Evolutionary conservation across 2,888 invertebrate species (phyloP).

Genomic region (Andrena chrysosceles): DNA sequence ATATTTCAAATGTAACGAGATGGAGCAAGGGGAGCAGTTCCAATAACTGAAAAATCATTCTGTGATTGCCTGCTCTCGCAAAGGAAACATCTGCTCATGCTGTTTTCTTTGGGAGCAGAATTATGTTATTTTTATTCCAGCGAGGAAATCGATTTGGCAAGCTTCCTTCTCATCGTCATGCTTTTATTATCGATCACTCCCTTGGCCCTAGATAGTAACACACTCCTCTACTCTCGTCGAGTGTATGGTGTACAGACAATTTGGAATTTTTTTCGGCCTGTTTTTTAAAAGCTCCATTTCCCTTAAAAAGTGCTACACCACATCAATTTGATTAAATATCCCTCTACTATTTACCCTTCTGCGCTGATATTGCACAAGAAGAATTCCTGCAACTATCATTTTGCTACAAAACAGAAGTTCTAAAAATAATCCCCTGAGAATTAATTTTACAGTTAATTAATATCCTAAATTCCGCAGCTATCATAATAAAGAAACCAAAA

Average conservation of each 20-base stretch:
- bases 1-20: background rate
- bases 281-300: no score
- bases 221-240: constrained; percentile 14
- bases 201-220: constrained; percentile 31
- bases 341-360: no score
- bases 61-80: background rate
- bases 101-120: constrained; percentile 9
- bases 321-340: no score
- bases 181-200: constrained; percentile 47
- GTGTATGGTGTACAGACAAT: background rate
- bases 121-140: constrained; percentile 40
- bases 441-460: no score
- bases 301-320: no score
- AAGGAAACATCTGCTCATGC: constrained; percentile 9
- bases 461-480: no score
- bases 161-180: constrained; percentile 36
- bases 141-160: constrained; percentile 55
- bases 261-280: background rate
- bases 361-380: no score
- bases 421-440: no score
- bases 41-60: constrained; percentile 9
- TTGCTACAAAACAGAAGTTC: no score
- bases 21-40: background rate
- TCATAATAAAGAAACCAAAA: no score
- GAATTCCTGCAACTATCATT: no score